These are phyloP conservation scores for Myanophis thanlyinensis DNA, from an alignment of 2,113 vertebrate genomes.

Conservation along the genomic window DNA sequence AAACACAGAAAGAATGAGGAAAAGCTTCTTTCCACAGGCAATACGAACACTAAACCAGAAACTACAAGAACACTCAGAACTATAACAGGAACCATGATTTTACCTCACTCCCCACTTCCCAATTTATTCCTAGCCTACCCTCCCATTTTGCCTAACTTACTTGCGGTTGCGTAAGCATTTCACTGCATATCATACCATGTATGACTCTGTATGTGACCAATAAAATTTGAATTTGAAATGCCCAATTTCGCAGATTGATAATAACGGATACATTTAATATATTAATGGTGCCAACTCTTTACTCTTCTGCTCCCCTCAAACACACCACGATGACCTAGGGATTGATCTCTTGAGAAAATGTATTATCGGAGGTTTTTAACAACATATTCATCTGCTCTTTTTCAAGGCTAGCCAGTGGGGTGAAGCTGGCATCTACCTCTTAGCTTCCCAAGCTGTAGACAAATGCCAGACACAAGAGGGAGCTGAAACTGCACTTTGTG, in stretches of 20 bases:
- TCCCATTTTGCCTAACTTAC: no score
- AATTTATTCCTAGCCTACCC: no score
- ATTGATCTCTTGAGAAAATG: neutral
- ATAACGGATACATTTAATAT: neutral
- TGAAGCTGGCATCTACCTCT: constrained; percentile 89
- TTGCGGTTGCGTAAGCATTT: no score
- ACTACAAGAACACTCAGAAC: no score
- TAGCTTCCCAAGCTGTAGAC: constrained; percentile 94
- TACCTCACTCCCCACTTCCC: no score
- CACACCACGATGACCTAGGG: neutral
- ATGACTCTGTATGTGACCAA: no score
- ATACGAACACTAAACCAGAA: no score
- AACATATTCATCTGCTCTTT: constrained; percentile 10
- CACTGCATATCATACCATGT: no score
- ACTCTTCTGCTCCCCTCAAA: neutral
- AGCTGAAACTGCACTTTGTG: constrained; percentile 84
- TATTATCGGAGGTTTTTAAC: neutral
- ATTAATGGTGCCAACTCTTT: neutral
- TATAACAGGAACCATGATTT: no score
- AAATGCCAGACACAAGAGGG: constrained; percentile 96
- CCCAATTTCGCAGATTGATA: neutral
- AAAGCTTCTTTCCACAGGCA: no score
- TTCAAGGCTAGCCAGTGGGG: constrained; percentile 91
- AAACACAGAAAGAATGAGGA: no score
- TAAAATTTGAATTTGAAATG: no score